phyloP scores from a whole-genome alignment of 2,797 vertebrate genomes.

The Melanotaenia nigrans region DNA sequence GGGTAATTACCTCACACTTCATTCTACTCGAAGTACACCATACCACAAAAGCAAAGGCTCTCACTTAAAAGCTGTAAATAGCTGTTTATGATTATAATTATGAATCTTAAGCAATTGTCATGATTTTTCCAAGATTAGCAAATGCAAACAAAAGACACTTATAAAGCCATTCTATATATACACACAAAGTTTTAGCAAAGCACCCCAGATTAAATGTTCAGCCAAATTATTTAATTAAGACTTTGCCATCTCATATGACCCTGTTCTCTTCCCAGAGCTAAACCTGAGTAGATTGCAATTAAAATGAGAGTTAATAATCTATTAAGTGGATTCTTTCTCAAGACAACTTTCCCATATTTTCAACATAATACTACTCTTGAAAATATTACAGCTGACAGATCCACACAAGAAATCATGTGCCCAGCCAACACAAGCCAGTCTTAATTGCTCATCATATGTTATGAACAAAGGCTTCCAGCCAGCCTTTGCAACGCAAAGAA shows the following conservation, averaged over 20 bases:
- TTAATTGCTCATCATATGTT: neutral
- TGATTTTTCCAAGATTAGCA: neutral
- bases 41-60: too few relatives aligned
- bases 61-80: neutral
- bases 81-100: neutral
- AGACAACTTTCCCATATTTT: neutral
- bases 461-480: neutral
- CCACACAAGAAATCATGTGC: neutral
- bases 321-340: neutral
- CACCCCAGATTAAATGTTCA: conserved; percentile 20
- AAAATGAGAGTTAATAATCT: neutral
- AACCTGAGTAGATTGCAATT: neutral
- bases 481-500: neutral
- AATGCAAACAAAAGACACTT: conserved; percentile 6
- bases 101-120: neutral
- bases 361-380: neutral
- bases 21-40: too few relatives aligned
- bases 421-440: neutral
- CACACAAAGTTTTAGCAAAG: conserved; percentile 6
- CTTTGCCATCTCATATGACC: conserved; percentile 6
- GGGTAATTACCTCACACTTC: neutral
- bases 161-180: conserved; percentile 9
- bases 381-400: neutral
- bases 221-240: conserved; percentile 22
- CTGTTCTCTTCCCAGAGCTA: neutral